phyloP scores from a whole-genome alignment of 2,113 vertebrate species.

The Sigmodon hispidus region DNA sequence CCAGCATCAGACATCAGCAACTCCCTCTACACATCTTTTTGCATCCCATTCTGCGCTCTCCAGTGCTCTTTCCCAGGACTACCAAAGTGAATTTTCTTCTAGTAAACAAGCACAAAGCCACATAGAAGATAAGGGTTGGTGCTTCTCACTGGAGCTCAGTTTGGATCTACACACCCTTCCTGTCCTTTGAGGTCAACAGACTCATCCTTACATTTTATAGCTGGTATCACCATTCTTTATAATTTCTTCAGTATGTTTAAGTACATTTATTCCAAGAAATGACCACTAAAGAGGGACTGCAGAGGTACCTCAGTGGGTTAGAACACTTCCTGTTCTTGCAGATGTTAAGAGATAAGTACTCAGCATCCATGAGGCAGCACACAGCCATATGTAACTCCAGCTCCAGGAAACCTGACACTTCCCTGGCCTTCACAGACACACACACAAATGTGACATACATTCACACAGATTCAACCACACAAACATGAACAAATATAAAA shows the following conservation, averaged over 20 bases:
- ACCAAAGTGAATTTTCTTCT: not conserved
- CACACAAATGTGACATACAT: not conserved
- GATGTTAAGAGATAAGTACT: not conserved
- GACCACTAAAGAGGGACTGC: not conserved
- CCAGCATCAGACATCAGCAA: fast-evolving
- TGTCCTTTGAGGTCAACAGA: not conserved
- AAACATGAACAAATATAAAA: not conserved
- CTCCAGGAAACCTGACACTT: not conserved
- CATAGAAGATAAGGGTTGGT: too few species aligned
- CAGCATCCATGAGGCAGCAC: too few species aligned
- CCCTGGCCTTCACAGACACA: not conserved
- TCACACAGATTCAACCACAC: not conserved
- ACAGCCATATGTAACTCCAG: not conserved
- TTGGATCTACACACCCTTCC: fast-evolving
- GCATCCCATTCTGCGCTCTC: fast-evolving
- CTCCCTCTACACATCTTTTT: fast-evolving
- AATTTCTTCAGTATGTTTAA: not conserved
- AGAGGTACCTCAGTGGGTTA: not conserved
- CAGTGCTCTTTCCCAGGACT: not conserved
- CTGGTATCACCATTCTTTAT: not conserved
- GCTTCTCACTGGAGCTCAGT: not conserved
- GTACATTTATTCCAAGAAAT: not conserved
- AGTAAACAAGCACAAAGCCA: fast-evolving
- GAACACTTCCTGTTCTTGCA: not conserved
- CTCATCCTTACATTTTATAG: not conserved